Conservation (phyloP, 2,113 vertebrate genomes). For the cattle (Bos taurus) region ARS-UCD2.0 NC_037351.1:23853001-23853500, state of each 20-base stretch:
- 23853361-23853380: not conserved
- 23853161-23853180: not conserved
- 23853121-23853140: conserved; percentile 64
- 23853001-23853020: not conserved
- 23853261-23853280: not conserved
- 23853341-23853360: not conserved
- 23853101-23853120: conserved; percentile 64
- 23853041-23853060: not conserved
- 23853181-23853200: not conserved
- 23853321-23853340: not conserved
- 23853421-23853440: not conserved
- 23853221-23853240: not conserved
- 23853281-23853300: not conserved
- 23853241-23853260: not conserved
- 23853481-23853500: not conserved
- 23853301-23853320: not conserved
- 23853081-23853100: conserved; percentile 50
- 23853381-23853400: not conserved
- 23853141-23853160: not conserved
- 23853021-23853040: not conserved
- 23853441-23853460: not conserved
- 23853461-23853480: not conserved
- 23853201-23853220: not conserved
- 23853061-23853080: not conserved
- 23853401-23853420: not conserved